A percentile compares a stretch with the other conserved stretches of the same genome.
Evolutionary conservation across 2,888 invertebrate genomes (phyloP).

Genomic region (Phengaris alcon): DNA sequence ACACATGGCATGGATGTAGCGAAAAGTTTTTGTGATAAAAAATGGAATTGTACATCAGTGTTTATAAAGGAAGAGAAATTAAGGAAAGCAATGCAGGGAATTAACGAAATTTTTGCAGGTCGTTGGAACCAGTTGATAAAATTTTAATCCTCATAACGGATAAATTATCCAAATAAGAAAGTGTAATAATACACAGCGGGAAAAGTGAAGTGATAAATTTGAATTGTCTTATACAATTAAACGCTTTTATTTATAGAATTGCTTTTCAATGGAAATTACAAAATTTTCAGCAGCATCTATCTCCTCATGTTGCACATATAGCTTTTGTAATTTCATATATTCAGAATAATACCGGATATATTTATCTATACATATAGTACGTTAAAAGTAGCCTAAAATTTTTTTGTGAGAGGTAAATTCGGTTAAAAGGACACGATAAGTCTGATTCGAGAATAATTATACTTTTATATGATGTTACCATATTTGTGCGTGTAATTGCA

Average conservation of each 20-base stretch:
- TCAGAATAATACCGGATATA: too few relatives aligned
- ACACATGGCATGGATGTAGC: too few relatives aligned
- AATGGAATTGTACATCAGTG: too few relatives aligned
- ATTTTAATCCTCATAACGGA: background rate
- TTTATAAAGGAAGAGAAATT: background rate
- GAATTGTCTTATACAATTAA: too few relatives aligned
- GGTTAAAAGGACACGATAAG: slow-evolving; percentile 28
- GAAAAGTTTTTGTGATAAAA: too few relatives aligned
- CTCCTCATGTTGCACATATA: too few relatives aligned
- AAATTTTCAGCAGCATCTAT: too few relatives aligned
- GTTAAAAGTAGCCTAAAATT: background rate
- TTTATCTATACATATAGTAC: background rate
- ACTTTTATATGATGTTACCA: slow-evolving; percentile 22
- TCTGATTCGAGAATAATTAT: slow-evolving; percentile 28
- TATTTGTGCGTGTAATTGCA: slow-evolving; percentile 23
- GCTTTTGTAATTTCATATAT: too few relatives aligned
- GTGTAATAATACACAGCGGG: background rate
- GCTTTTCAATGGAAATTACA: too few relatives aligned
- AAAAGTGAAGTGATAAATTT: background rate
- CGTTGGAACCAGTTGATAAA: background rate
- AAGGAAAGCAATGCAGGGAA: background rate
- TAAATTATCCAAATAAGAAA: background rate
- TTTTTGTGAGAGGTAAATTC: slow-evolving; percentile 12
- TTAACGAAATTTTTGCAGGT: background rate
- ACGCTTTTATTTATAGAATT: too few relatives aligned